Evolutionary conservation across 2,797 vertebrate species (phyloP).

Genomic region (Arremon brunneinucha): DNA sequence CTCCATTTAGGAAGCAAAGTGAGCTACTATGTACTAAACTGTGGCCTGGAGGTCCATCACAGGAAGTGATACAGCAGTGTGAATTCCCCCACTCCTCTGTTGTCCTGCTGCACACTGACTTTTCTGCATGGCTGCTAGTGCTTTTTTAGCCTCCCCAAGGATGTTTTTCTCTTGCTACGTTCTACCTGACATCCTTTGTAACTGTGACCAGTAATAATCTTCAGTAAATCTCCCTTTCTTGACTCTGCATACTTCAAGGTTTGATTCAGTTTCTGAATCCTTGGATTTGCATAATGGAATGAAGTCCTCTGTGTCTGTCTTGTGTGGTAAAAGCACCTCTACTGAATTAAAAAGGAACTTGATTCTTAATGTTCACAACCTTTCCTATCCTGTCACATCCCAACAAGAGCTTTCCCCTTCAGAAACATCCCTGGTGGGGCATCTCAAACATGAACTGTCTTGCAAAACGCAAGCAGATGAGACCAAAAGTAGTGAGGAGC

Average conservation of each 20-base stretch:
- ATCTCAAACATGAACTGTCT: background rate
- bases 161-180: background rate
- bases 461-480: background rate
- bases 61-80: background rate
- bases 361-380: background rate
- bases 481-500: background rate
- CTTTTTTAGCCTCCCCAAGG: background rate
- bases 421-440: background rate
- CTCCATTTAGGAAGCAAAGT: background rate
- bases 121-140: background rate
- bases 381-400: background rate
- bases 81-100: background rate
- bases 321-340: background rate
- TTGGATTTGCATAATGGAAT: background rate
- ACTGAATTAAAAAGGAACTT: background rate
- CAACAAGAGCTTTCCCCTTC: background rate
- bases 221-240: background rate
- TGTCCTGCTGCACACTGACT: background rate
- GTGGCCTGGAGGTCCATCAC: background rate
- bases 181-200: background rate
- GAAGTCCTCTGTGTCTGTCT: background rate
- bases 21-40: accelerated
- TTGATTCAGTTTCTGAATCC: background rate
- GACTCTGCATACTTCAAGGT: background rate
- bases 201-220: background rate